Evolutionary conservation across 2,113 vertebrate genomes (phyloP).

Genomic region (Arvicanthis niloticus): DNA sequence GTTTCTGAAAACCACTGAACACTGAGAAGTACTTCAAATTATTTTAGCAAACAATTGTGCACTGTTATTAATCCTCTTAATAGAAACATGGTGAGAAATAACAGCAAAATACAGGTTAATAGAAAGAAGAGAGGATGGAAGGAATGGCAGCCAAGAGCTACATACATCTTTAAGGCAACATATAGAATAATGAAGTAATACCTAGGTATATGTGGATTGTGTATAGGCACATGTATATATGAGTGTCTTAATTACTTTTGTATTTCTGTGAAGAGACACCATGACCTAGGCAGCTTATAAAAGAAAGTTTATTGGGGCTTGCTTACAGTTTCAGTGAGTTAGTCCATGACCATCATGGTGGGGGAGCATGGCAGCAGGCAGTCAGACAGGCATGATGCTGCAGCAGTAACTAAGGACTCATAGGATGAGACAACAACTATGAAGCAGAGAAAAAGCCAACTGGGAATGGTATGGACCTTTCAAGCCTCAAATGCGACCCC

Average conservation of each 20-base stretch:
- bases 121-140: neutral
- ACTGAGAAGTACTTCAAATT: constrained; percentile 25
- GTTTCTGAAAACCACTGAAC: constrained; percentile 39
- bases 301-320: neutral
- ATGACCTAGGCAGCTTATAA: neutral
- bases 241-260: neutral
- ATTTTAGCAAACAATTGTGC: constrained; percentile 39
- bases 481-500: neutral
- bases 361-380: neutral
- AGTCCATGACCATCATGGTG: neutral
- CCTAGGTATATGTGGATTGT: neutral
- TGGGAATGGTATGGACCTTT: neutral
- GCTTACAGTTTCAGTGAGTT: neutral
- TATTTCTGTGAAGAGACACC: neutral
- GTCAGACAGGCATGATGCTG: neutral
- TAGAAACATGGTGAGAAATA: constrained; percentile 43
- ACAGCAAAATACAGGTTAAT: constrained; percentile 19
- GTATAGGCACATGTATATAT: neutral
- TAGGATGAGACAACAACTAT: neutral
- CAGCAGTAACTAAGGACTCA: neutral
- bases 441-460: neutral
- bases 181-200: neutral
- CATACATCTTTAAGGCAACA: neutral
- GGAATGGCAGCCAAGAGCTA: neutral
- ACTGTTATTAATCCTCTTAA: constrained; percentile 36